Conservation (phyloP, 1,140 invertebrate species). For the Drosophila seguyi region DNA sequence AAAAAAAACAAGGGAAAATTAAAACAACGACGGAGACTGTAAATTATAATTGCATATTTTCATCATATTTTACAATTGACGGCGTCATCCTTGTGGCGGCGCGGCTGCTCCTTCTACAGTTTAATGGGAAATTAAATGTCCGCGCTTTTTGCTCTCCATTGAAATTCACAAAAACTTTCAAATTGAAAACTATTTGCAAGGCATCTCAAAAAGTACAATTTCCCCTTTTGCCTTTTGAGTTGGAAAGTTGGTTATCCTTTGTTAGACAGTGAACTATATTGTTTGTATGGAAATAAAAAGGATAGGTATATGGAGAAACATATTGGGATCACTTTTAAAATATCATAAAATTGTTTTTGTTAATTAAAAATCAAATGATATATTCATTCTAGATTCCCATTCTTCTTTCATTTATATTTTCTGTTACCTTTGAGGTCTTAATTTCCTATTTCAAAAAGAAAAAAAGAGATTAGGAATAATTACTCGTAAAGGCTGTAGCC, state of each 20-base stretch:
- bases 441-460: not conserved
- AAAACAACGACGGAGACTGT: slow-evolving; percentile 50
- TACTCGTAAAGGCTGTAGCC: not conserved
- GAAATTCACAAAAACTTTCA: slow-evolving; percentile 62
- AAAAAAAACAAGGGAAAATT: slow-evolving; percentile 30
- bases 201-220: not conserved
- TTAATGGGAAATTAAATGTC: slow-evolving; percentile 74
- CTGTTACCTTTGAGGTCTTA: not conserved
- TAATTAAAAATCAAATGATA: too few relatives aligned
- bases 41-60: slow-evolving; percentile 84
- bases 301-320: too few relatives aligned
- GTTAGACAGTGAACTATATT: not conserved
- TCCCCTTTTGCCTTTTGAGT: slow-evolving; percentile 1
- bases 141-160: slow-evolving; percentile 58
- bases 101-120: slow-evolving; percentile 20
- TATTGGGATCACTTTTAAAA: too few relatives aligned
- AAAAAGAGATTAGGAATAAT: not conserved
- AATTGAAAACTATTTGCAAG: slow-evolving; percentile 51
- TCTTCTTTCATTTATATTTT: not conserved
- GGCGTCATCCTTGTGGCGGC: slow-evolving; percentile 54
- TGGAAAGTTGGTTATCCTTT: not conserved
- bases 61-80: slow-evolving; percentile 83
- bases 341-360: too few relatives aligned
- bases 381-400: too few relatives aligned
- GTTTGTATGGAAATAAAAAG: too few relatives aligned